Conservation (phyloP, 1,140 invertebrate species). For the Drosophila watanabei region DNA sequence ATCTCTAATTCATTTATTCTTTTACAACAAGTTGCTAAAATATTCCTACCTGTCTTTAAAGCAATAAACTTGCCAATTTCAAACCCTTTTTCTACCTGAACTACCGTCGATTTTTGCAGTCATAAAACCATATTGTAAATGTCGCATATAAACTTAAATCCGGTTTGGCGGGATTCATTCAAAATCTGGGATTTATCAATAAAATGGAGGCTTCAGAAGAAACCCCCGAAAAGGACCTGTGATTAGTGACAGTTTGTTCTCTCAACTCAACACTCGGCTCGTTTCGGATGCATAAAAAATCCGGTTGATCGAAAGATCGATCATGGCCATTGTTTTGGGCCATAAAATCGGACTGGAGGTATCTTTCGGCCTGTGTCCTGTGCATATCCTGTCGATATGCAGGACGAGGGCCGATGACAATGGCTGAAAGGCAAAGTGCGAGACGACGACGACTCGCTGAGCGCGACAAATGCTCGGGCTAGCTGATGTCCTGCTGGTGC, state of each 20-base stretch:
- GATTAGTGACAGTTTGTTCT: slow-evolving; percentile 26
- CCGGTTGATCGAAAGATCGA: slow-evolving; percentile 43
- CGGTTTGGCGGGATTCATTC: slow-evolving; percentile 67
- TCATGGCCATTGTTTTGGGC: slow-evolving; percentile 50
- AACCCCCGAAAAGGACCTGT: slow-evolving; percentile 16
- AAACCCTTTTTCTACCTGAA: slow-evolving; percentile 19
- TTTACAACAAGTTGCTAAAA: not conserved
- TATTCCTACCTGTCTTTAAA: slow-evolving; percentile 5
- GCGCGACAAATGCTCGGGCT: slow-evolving; percentile 37
- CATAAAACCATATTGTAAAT: slow-evolving; percentile 60
- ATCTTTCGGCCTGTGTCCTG: slow-evolving; percentile 9
- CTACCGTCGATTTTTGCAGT: not conserved
- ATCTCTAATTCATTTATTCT: not conserved
- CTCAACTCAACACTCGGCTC: not conserved
- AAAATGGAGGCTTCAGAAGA: slow-evolving; percentile 55
- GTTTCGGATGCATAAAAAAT: slow-evolving; percentile 60
- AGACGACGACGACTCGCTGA: slow-evolving; percentile 32
- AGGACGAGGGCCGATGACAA: slow-evolving; percentile 22
- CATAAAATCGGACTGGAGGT: slow-evolving; percentile 30
- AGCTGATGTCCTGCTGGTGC: slow-evolving; percentile 32
- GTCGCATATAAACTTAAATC: slow-evolving; percentile 41
- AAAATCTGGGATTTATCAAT: slow-evolving; percentile 78
- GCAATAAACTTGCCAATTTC: slow-evolving; percentile 12
- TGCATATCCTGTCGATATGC: slow-evolving; percentile 41
- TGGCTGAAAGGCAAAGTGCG: slow-evolving; percentile 47